A percentile compares a stretch with the other conserved stretches of the same genome.
These are phyloP conservation scores for Miichthys miiuy DNA, from an alignment of 2,797 vertebrate genomes.

Conservation along the genomic window DNA sequence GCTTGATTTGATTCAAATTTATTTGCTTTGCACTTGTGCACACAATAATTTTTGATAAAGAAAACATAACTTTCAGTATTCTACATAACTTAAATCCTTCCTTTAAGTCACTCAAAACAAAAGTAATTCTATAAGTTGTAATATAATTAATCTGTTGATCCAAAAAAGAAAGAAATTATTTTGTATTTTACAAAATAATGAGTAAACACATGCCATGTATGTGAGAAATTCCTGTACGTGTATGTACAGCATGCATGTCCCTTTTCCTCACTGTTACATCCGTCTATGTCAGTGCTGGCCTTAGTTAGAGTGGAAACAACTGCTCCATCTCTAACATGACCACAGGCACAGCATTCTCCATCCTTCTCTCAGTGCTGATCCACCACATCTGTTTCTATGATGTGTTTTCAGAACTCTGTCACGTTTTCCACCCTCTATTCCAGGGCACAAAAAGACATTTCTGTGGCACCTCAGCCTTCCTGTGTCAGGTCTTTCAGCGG, in stretches of 20 bases:
- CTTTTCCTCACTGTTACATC: neutral
- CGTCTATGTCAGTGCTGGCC: conserved; percentile 5
- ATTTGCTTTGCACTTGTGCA: conserved; percentile 3
- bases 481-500: conserved; percentile 50
- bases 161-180: neutral
- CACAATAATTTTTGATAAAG: conserved; percentile 20
- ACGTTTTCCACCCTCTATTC: conserved; percentile 36
- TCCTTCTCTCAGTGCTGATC: conserved; percentile 23
- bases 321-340: conserved; percentile 13
- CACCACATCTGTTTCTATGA: conserved; percentile 39
- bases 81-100: neutral
- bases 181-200: neutral
- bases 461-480: conserved; percentile 44
- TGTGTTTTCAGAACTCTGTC: conserved; percentile 38
- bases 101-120: neutral
- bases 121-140: neutral
- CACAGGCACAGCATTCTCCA: neutral
- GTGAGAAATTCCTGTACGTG: neutral
- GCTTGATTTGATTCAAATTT: neutral
- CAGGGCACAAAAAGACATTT: conserved; percentile 52
- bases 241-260: conserved; percentile 7
- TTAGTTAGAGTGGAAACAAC: neutral
- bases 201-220: conserved; percentile 13
- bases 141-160: neutral
- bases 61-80: neutral